Conservation (phyloP, 2,888 invertebrate species). For the Pseudanteris insignis region DNA sequence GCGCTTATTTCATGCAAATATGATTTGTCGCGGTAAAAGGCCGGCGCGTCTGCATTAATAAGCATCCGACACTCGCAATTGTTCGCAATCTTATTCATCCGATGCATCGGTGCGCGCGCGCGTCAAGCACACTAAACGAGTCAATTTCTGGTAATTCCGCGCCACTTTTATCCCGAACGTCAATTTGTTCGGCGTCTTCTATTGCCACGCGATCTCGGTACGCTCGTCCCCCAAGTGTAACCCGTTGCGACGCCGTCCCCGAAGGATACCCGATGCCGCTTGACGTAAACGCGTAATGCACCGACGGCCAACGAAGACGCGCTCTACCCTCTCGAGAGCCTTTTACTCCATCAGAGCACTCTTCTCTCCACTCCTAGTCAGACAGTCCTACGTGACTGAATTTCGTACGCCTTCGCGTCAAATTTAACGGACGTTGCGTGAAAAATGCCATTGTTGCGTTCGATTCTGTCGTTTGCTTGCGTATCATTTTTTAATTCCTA, state of each 20-base stretch:
- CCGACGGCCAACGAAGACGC: conserved; percentile 24
- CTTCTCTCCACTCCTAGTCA: conserved; percentile 34
- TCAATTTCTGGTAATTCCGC: conserved; percentile 43
- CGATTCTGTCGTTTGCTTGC: too few relatives aligned
- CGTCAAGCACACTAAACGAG: too few relatives aligned
- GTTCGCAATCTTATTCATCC: too few relatives aligned
- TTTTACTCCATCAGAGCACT: conserved; percentile 31
- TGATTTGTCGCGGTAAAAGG: conserved; percentile 8
- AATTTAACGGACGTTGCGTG: conserved; percentile 22
- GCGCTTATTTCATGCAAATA: conserved; percentile 16
- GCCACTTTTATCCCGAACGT: conserved; percentile 36
- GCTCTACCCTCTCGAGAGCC: conserved; percentile 23
- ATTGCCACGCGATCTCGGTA: conserved; percentile 45
- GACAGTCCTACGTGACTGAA: conserved; percentile 41
- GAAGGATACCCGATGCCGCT: conserved; percentile 27
- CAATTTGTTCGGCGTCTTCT: conserved; percentile 36
- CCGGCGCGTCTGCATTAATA: too few relatives aligned
- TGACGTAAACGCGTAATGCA: conserved; percentile 38
- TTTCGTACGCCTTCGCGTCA: conserved; percentile 21
- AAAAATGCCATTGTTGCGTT: too few relatives aligned
- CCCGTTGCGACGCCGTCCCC: conserved; percentile 23
- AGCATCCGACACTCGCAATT: conserved; percentile 13
- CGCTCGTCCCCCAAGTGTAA: conserved; percentile 13
- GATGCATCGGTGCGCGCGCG: too few relatives aligned
- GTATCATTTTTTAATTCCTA: too few relatives aligned